Evolutionary conservation across 35 echinoderm and acorn worm species (phyloP), one percentile per base, ranked within the genome.

Genomic region (Lytechinus variegatus): DNA sequence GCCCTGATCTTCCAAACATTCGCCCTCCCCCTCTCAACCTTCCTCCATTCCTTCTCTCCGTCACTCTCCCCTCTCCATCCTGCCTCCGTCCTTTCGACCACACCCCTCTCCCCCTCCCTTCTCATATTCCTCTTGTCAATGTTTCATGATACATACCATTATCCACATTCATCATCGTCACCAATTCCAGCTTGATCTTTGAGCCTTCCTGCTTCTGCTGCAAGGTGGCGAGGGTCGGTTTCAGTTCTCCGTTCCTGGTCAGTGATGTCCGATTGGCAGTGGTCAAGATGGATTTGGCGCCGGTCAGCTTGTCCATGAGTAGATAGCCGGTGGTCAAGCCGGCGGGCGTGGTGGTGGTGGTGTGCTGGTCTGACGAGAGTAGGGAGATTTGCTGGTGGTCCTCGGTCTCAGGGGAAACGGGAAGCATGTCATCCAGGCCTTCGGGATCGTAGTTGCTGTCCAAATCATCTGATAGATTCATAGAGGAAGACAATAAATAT

Each of bases 141-240:
- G 33, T 44, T 1, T 90, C 27, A 51, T 56, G 52, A 10, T 24
- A 57, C 55, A 56, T 56, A 93, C 92, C 92, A 57, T 93, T 93
- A 57, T 93, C 92, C 52, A 93, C 92, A 24, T 33, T 54, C 92
- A 93, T 27, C 92, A 93, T 93, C 53, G 92, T 93, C 29, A 93
- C 92, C 13, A 93, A 27, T 93, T 93, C 92, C 54, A 93, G 55
- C 54, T 93, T 93, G 92, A 93, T 93, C 88, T 93, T 93, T 0
- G 92, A 57, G 16, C 92, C 92, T 0, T 93, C 92, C 53, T 93
- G 92, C 28, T 93, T 93, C 53, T 93, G 92, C n/a, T 93, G 92
- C 14, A 93, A 54, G 54, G 92, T 93, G 53, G 92, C 56, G 0
- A 54, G 27, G 54, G 92, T 55, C 1, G 55, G 14, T 57, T 93